Evolutionary conservation across 2,113 vertebrate genomes (phyloP), one percentile per base, ranked within the genome.

Genomic region (Aphyosemion australe): DNA sequence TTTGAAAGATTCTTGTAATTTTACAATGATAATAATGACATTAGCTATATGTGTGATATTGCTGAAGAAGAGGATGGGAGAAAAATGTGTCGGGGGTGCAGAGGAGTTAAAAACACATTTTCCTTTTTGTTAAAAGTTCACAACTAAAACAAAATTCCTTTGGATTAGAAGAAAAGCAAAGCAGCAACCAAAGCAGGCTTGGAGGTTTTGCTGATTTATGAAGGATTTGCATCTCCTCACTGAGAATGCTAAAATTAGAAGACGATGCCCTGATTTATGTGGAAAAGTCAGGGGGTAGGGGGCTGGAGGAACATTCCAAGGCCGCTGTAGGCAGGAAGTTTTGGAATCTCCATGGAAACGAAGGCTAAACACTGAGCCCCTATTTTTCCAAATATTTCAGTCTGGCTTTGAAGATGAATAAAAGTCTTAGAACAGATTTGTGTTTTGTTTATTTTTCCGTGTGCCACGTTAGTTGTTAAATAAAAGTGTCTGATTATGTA

Each of bases 291-390:
- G 26, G 26, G 26, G 26, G 26, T 26, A 69, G 56, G 84, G 60
- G 88, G 82, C n/a, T 64, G 85, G 85, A 80, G 79, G 75, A 74
- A 79, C 84, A 90, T 91, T 92, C 89, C 90, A 85, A 62, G 64
- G 69, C 68, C 76, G 73, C 87, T 86, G 76, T 31, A 82, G 83
- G 85, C 91, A 92, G 87, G 90, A 93, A 89, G 91, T 92, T 93
- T 88, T 88, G 83, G 88, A 91, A 92, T 93, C 86, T 89, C 91
- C 78, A 88, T 91, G 85, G 88, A 88, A 89, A 91, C 89, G 53
- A 77, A 87, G 85, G 84, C 79, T 90, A 90, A 92, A 92, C 92
- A 92, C 68, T n/a, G n/a, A n/a, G n/a, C n/a, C n/a, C n/a, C n/a
- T n/a, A n/a, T n/a, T n/a, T n/a, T n/a, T 87, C 79, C 76, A 80